Base-by-base conservation (phyloP, 2,113 vertebrate species). In the Notechis scutatus region DNA sequence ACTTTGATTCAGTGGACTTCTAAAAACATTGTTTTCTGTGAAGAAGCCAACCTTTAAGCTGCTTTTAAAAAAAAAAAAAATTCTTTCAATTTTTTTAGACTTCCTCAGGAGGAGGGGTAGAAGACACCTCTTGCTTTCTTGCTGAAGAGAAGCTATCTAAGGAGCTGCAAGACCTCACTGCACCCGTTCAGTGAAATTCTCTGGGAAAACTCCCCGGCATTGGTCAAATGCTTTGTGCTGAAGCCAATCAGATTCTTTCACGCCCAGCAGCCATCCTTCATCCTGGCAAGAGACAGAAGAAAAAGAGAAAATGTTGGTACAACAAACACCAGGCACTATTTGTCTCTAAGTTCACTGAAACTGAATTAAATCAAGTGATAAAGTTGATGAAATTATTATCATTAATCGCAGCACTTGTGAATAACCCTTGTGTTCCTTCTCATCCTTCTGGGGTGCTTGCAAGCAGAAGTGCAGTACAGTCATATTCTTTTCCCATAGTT, bases 211-310 rank as follows among this genome's bases (percentile, higher is more conserved):
- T 0, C 99, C 99, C 97, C 98, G 98, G 96, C 97, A 95, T 14
- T 97, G 96, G 93, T 98, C 96, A 50, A 98, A 97, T 93, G 98
- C 98, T 97, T 99, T 99, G 93, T 96, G 97, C 97, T 99, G 98
- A 91, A 98, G 96, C 99, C 99, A 99, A 94, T 99, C 98, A 0
- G 97, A 96, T 94, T 99, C 98, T 97, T 98, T 99, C 85, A 99
- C 96, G 0, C 99, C 99, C 98, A 99, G 98, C 96, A 99, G 98
- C 99, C 99, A 99, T 94, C 99, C 99, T 11, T 99, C 99, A 1
- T 99, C 99, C 99, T 99, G 92, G 45, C 93, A 45, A 45, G 89
- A 89, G 15, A 29, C 34, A 92, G 23, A 94, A 34, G 29, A 12
- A 89, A 0, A 91, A 42, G 39, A 24, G 10, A 18, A 1, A 55